These are phyloP conservation scores for Thamnophis sirtalis DNA, from an alignment of 2,113 vertebrate species.

Conservation along the genomic window DNA sequence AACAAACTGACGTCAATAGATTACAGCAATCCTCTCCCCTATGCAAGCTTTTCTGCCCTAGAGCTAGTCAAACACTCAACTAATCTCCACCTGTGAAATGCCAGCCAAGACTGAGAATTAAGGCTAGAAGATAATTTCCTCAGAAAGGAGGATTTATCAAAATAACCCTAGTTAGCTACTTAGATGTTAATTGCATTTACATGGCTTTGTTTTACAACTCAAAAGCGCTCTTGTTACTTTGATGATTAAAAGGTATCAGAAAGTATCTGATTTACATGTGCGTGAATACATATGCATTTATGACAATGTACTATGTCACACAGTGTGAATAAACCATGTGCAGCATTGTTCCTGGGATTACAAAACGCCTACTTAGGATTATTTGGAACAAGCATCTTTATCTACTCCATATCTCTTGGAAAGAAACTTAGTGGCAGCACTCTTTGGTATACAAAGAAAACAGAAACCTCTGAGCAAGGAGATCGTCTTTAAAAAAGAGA, in stretches of 20 bases:
- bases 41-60: neutral
- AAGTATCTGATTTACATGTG: neutral
- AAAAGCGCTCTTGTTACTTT: neutral
- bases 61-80: neutral
- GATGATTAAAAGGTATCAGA: neutral
- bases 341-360: neutral
- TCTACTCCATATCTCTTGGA: neutral
- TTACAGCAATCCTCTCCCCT: neutral
- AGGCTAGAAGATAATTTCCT: neutral
- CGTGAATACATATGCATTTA: neutral
- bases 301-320: neutral
- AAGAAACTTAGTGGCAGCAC: neutral
- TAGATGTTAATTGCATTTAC: neutral
- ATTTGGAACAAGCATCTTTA: neutral
- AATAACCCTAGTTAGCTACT: neutral
- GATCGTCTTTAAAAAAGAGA: neutral
- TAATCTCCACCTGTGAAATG: neutral
- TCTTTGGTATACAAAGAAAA: neutral
- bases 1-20: neutral
- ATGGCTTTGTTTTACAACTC: neutral
- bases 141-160: neutral
- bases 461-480: neutral
- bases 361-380: neutral
- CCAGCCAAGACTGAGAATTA: neutral
- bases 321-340: neutral